phyloP scores from a whole-genome alignment of 1,140 invertebrate species.

The Apis mellifera region DNA sequence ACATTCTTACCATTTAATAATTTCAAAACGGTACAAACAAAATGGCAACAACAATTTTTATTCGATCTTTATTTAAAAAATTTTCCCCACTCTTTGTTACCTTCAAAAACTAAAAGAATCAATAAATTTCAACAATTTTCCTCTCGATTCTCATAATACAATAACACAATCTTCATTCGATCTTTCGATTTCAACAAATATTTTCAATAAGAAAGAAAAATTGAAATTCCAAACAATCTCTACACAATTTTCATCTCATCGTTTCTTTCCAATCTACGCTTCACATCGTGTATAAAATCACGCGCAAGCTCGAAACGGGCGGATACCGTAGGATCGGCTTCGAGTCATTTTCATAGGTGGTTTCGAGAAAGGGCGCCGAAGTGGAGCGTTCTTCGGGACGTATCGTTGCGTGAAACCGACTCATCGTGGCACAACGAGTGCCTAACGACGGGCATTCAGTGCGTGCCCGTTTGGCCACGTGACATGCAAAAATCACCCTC shows the following conservation, averaged over 20 bases:
- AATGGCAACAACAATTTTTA: too few relatives aligned
- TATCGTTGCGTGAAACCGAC: constrained; percentile 75
- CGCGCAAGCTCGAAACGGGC: neutral
- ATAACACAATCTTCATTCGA: too few relatives aligned
- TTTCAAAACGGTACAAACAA: too few relatives aligned
- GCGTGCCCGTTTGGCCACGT: constrained; percentile 78
- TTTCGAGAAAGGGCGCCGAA: constrained; percentile 43
- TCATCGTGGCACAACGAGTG: constrained; percentile 73
- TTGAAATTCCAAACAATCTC: too few relatives aligned
- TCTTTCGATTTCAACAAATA: too few relatives aligned
- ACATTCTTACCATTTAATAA: too few relatives aligned
- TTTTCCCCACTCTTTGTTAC: too few relatives aligned
- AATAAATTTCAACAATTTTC: neutral
- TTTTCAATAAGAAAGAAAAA: too few relatives aligned
- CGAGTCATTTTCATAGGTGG: constrained; percentile 35
- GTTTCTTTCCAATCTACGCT: too few relatives aligned
- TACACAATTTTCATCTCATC: too few relatives aligned
- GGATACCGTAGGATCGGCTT: constrained; percentile 9
- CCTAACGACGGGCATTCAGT: constrained; percentile 77
- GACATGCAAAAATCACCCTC: constrained; percentile 80
- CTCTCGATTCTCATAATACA: neutral
- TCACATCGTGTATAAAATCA: too few relatives aligned
- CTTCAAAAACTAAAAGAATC: too few relatives aligned
- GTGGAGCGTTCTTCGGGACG: constrained; percentile 63
- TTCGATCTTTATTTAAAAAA: neutral